Evolutionary conservation across 2,113 vertebrate genomes (phyloP).

Genomic region (Hemiscyllium ocellatum): DNA sequence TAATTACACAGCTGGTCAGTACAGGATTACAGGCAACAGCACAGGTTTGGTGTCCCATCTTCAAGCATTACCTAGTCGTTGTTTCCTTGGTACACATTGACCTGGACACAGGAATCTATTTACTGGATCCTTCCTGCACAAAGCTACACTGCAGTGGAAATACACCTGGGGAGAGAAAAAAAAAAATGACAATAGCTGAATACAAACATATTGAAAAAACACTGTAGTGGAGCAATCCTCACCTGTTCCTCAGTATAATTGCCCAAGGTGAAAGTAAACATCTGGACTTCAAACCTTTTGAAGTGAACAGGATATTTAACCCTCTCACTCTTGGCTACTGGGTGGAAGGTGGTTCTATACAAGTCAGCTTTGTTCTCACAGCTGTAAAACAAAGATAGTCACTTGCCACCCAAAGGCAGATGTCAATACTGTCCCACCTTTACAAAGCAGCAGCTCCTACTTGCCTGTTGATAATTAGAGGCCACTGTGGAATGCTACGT

Average conservation of each 20-base stretch:
- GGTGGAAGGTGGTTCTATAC: constrained; percentile 46
- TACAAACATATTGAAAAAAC: not conserved
- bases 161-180: constrained; percentile 45
- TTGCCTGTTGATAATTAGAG: constrained; percentile 49
- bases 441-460: not conserved
- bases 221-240: not conserved
- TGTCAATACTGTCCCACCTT: not conserved
- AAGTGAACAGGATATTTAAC: constrained; percentile 49
- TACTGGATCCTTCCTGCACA: constrained; percentile 44
- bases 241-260: constrained; percentile 44
- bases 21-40: not conserved
- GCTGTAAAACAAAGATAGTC: constrained; percentile 38
- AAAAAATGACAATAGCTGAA: not conserved
- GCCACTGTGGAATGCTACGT: constrained; percentile 47
- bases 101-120: constrained; percentile 42
- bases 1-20: not conserved
- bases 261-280: constrained; percentile 48
- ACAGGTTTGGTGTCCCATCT: not conserved
- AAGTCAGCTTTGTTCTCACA: constrained; percentile 46
- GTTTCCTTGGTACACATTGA: constrained; percentile 45
- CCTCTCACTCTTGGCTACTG: constrained; percentile 40
- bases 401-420: not conserved
- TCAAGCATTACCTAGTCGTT: constrained; percentile 46
- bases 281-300: constrained; percentile 56
- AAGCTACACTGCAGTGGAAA: constrained; percentile 52